Evolutionary conservation across 37 sponge, comb jelly and placozoan genomes (phyloP).

Genomic region (Aphrocallistes beatrix): DNA sequence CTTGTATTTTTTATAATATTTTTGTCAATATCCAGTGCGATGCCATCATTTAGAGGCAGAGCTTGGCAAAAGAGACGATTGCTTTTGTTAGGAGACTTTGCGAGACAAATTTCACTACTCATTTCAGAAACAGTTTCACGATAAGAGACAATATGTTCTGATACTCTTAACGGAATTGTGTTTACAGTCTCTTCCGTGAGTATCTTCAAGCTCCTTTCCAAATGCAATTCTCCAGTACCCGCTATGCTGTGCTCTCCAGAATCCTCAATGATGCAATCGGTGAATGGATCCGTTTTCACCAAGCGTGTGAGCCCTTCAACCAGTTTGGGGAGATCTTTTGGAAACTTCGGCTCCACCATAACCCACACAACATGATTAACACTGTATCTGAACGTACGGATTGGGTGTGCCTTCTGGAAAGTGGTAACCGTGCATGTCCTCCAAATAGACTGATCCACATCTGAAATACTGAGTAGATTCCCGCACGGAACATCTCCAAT

Average conservation of each 20-base stretch:
- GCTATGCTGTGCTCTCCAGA: constrained; percentile 99
- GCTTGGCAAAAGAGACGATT: constrained; percentile 89
- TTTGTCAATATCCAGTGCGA: constrained; percentile 86
- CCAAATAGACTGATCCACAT: constrained; percentile 94
- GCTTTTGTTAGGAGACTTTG: constrained; percentile 99
- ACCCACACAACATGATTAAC: constrained; percentile 97
- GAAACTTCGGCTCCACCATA: constrained; percentile 94
- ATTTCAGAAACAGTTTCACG: constrained; percentile 81
- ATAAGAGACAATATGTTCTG: constrained; percentile 96
- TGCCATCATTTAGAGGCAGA: constrained; percentile 66
- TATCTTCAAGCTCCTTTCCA: constrained; percentile 96
- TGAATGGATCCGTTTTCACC: constrained; percentile 98
- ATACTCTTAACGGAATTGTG: constrained; percentile 94
- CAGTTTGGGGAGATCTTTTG: constrained; percentile 88
- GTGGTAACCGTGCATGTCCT: constrained; percentile 96
- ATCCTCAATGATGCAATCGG: constrained; percentile 83
- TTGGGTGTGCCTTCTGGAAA: constrained; percentile 87
- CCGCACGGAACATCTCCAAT: constrained; percentile 99
- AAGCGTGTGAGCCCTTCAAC: constrained; percentile 97
- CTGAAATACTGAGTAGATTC: constrained; percentile 92
- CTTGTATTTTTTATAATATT: constrained; percentile 63
- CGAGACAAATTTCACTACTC: constrained; percentile 57
- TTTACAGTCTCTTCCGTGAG: constrained; percentile 96
- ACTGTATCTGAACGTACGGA: constrained; percentile 95
- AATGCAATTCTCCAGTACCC: constrained; percentile 90